These are phyloP conservation scores for Cotesia vestalis DNA, from an alignment of 1,140 invertebrate species.

Conservation along the genomic window DNA sequence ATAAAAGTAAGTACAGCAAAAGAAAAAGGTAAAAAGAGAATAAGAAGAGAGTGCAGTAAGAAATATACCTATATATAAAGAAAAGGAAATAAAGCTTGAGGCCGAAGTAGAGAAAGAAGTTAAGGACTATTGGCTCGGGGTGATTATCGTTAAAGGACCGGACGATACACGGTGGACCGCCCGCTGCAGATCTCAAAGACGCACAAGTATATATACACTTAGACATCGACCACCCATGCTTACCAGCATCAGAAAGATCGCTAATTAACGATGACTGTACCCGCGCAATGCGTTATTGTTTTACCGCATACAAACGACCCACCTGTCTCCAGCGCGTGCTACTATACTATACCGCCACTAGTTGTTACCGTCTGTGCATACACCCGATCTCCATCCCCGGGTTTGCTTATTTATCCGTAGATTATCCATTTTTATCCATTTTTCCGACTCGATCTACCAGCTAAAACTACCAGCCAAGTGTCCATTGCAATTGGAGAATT, in stretches of 20 bases:
- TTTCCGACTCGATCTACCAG: neutral
- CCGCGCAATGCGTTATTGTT: conserved; percentile 51
- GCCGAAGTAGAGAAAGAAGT: neutral
- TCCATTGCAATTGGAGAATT: too few relatives aligned
- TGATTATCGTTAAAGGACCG: conserved; percentile 37
- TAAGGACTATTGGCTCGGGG: conserved; percentile 29
- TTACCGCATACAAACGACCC: conserved; percentile 45
- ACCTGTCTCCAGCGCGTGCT: conserved; percentile 49
- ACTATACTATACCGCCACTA: conserved; percentile 31
- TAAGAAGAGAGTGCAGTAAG: too few relatives aligned
- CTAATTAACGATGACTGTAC: conserved; percentile 59
- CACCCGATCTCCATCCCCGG: too few relatives aligned
- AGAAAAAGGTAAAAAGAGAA: too few relatives aligned
- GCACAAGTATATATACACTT: conserved; percentile 35
- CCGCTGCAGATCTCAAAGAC: conserved; percentile 32
- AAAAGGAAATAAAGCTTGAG: too few relatives aligned
- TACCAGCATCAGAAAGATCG: conserved; percentile 50
- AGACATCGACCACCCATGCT: conserved; percentile 48
- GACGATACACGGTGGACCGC: conserved; percentile 30
- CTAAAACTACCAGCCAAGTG: too few relatives aligned
- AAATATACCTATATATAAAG: too few relatives aligned
- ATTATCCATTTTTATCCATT: too few relatives aligned
- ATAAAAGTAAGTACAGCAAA: conserved; percentile 25
- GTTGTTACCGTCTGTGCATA: too few relatives aligned
- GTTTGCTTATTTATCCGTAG: neutral